A percentile compares a stretch with the other conserved stretches of the same genome.
Evolutionary conservation across 64 coral and sea anemone genomes (phyloP).

Genomic region (Orbicella faveolata): DNA sequence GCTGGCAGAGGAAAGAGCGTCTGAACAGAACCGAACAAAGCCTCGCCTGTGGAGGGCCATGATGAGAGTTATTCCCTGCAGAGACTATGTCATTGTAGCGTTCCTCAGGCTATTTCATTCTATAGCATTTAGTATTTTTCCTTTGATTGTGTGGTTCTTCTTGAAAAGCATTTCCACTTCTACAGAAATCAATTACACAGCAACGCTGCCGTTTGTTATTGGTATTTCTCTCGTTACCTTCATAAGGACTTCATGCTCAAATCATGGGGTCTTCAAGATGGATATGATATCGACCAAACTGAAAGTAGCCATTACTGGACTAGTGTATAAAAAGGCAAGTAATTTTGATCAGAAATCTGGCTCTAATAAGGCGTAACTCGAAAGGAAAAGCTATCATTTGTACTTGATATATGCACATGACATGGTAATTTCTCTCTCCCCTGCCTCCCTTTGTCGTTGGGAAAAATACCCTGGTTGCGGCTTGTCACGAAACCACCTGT

Average conservation of each 20-base stretch:
- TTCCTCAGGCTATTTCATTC: neutral
- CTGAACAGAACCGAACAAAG: no score
- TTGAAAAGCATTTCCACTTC: neutral
- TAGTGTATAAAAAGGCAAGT: constrained; percentile 2
- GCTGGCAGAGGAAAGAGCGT: no score
- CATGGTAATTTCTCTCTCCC: no score
- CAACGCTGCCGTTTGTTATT: neutral
- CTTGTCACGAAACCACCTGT: no score
- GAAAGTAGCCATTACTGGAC: constrained; percentile 20
- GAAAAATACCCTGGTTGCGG: no score
- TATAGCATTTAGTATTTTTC: neutral
- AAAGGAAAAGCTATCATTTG: no score
- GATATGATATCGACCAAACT: neutral
- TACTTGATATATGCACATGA: no score
- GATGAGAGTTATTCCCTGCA: no score
- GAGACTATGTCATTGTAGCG: neutral
- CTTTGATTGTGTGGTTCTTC: constrained; percentile 17
- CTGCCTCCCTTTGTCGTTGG: no score
- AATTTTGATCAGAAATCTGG: no score
- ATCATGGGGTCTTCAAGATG: neutral
- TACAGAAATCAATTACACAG: neutral
- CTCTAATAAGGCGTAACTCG: no score
- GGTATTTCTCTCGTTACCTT: neutral
- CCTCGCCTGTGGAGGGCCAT: no score
- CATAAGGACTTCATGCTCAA: neutral